phyloP scores from a whole-genome alignment of 2,113 vertebrate species.

The Gallinago paraguaiae region DNA sequence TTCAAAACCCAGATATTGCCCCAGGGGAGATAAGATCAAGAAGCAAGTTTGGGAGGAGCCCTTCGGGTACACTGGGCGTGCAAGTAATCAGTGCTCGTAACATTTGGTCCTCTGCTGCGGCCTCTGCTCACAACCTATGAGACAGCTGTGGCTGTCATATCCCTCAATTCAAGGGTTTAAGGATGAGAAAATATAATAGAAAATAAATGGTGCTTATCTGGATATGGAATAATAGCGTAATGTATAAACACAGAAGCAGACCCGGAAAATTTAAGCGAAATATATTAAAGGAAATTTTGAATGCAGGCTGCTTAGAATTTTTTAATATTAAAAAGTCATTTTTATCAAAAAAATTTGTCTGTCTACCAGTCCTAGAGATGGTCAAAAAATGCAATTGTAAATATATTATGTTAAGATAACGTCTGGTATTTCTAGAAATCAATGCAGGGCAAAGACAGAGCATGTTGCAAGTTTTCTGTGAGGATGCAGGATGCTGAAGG shows the following conservation, averaged over 20 bases:
- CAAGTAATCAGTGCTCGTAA: background rate
- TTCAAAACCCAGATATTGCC: background rate
- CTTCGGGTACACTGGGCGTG: background rate
- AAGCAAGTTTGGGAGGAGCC: background rate
- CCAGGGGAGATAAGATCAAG: background rate
- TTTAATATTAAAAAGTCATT: background rate
- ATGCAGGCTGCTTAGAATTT: background rate
- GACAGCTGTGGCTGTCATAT: background rate
- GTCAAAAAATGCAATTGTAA: conserved; percentile 33
- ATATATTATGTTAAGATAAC: background rate
- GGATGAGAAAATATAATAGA: conserved; percentile 4
- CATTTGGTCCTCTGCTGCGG: background rate
- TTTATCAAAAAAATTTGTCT: conserved; percentile 15
- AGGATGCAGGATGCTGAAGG: background rate
- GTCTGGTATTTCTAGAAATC: background rate
- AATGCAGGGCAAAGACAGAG: background rate
- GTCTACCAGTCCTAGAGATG: background rate
- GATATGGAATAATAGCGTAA: background rate
- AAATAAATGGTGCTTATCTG: conserved; percentile 10
- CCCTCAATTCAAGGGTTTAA: background rate
- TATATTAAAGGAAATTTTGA: background rate
- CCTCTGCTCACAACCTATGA: background rate
- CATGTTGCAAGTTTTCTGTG: background rate
- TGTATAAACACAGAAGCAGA: background rate
- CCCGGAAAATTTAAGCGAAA: background rate